These are phyloP conservation scores for Yasuhikotakia modesta DNA, from an alignment of 2,797 vertebrate genomes.

Conservation along the genomic window DNA sequence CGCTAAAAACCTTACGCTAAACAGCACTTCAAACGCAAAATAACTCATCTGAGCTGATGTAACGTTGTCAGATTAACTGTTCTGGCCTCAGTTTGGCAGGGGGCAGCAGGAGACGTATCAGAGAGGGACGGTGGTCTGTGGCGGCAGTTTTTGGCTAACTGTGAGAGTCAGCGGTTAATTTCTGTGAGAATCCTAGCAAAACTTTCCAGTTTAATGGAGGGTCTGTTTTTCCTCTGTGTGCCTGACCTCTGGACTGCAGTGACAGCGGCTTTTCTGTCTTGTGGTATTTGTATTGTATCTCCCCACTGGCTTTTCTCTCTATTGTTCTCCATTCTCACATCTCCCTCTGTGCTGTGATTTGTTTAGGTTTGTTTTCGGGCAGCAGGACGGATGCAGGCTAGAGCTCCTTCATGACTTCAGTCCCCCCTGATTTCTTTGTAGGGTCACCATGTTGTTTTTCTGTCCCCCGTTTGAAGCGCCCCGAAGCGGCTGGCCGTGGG, in stretches of 20 bases:
- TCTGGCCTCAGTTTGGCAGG: constrained; percentile 19
- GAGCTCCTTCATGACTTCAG: constrained; percentile 31
- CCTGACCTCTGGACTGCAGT: constrained; percentile 46
- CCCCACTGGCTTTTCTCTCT: constrained; percentile 27
- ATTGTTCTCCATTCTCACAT: constrained; percentile 27
- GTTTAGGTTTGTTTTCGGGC: constrained; percentile 51
- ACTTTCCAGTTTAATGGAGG: constrained; percentile 38
- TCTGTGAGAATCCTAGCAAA: constrained; percentile 39
- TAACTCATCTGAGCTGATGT: constrained; percentile 15
- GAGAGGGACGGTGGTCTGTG: constrained; percentile 21
- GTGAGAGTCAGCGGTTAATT: constrained; percentile 8
- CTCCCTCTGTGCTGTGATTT: constrained; percentile 39
- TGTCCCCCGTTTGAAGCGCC: constrained; percentile 28
- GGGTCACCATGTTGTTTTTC: constrained; percentile 54
- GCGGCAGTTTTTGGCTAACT: background rate
- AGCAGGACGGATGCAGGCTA: constrained; percentile 45
- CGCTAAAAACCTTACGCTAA: too few relatives aligned
- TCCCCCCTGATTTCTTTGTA: constrained; percentile 44
- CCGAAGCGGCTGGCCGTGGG: constrained; percentile 39
- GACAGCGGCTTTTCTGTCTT: constrained; percentile 30
- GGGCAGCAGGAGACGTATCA: background rate
- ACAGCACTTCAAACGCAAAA: background rate
- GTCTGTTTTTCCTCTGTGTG: constrained; percentile 46
- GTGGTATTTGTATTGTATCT: constrained; percentile 43
- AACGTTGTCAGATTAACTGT: constrained; percentile 22